These are phyloP conservation scores for Lagenorhynchus albirostris DNA, from an alignment of 2,113 vertebrate genomes.

Conservation along the genomic window DNA sequence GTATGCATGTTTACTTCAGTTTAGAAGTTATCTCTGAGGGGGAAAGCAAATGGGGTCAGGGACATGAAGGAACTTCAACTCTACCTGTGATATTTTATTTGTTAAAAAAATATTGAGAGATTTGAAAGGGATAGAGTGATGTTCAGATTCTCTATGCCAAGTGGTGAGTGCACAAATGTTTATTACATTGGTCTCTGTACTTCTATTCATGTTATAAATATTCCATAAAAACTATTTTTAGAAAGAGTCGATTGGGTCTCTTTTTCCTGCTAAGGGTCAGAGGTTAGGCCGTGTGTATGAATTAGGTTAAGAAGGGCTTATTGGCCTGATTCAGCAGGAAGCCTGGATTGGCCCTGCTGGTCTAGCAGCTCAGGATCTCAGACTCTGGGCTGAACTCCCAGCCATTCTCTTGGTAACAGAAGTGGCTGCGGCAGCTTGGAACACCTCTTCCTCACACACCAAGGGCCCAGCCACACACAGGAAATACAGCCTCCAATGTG, in stretches of 20 bases:
- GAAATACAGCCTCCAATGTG: background rate
- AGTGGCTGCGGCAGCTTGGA: background rate
- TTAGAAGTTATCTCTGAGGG: background rate
- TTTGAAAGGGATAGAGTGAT: background rate
- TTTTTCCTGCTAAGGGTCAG: background rate
- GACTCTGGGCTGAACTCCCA: background rate
- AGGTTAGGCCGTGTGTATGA: background rate
- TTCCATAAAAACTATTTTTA: background rate
- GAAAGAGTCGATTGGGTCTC: background rate
- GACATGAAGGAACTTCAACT: background rate
- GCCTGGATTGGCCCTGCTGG: too few species aligned
- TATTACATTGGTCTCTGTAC: background rate
- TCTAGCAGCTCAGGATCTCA: background rate
- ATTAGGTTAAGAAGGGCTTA: background rate
- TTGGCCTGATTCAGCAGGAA: background rate
- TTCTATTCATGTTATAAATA: background rate
- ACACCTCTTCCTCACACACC: background rate
- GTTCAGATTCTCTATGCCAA: background rate
- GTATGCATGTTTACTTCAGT: background rate
- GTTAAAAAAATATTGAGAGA: background rate
- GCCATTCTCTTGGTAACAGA: background rate
- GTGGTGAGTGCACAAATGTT: background rate
- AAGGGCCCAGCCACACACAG: background rate
- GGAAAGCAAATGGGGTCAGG: background rate
- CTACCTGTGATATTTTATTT: background rate